phyloP scores from a whole-genome alignment of 1,140 invertebrate genomes.

The Saxidomus purpurata region DNA sequence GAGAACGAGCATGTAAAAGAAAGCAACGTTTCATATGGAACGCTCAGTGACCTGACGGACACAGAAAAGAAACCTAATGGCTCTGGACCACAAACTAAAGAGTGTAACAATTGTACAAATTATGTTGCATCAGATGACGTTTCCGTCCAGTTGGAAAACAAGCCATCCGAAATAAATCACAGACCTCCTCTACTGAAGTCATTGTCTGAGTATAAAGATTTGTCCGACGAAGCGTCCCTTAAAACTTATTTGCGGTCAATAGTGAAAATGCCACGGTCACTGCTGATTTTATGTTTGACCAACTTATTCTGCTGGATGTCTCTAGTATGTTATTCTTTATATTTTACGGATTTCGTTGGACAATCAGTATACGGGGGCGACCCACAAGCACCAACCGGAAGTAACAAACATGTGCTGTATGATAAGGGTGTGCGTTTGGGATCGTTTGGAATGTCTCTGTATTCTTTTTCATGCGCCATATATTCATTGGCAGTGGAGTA shows the following conservation, averaged over 20 bases:
- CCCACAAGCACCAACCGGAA: constrained; percentile 90
- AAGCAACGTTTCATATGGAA: constrained; percentile 53
- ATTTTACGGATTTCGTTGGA: constrained; percentile 99
- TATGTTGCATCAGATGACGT: not conserved
- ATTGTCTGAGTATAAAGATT: constrained; percentile 56
- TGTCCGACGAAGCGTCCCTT: constrained; percentile 84
- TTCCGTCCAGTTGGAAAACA: constrained; percentile 30
- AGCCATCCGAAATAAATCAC: constrained; percentile 21
- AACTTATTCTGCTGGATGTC: constrained; percentile 99
- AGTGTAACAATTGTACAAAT: not conserved
- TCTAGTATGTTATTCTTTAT: constrained; percentile 98
- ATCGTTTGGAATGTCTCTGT: constrained; percentile 98
- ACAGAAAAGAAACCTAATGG: not conserved
- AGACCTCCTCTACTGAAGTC: constrained; percentile 6
- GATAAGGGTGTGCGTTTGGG: constrained; percentile 97
- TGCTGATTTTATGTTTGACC: constrained; percentile 95
- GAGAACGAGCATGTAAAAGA: constrained; percentile 26
- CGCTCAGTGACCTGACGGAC: not conserved
- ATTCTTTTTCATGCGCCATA: constrained; percentile 96
- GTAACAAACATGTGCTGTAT: constrained; percentile 88
- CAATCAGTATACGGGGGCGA: constrained; percentile 97
- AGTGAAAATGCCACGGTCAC: constrained; percentile 94
- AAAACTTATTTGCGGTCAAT: constrained; percentile 95
- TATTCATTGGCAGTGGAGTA: constrained; percentile 96
- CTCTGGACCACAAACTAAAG: not conserved